phyloP scores from a whole-genome alignment of 2,113 vertebrate species.

The Procavia capensis region DNA sequence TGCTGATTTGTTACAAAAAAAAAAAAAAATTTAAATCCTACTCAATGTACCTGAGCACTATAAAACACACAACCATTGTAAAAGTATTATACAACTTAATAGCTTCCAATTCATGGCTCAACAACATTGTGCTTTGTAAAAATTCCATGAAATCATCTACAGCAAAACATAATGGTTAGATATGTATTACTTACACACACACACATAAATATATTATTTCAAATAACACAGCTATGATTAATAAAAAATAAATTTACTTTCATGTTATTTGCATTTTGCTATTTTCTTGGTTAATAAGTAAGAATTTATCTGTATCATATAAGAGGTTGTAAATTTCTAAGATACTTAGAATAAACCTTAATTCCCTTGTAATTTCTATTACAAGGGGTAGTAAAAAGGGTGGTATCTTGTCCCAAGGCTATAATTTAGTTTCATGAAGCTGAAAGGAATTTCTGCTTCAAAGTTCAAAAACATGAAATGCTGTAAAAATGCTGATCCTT shows the following conservation, averaged over 20 bases:
- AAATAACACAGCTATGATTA: neutral
- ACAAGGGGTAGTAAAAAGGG: constrained; percentile 18
- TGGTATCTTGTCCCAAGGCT: neutral
- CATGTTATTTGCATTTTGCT: constrained; percentile 18
- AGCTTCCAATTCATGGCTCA: neutral
- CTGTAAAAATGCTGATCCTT: neutral
- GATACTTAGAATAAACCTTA: no score
- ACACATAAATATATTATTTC: neutral
- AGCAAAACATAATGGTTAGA: neutral
- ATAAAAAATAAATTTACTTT: constrained; percentile 24
- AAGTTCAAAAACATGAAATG: constrained; percentile 29
- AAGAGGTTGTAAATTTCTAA: constrained; percentile 25
- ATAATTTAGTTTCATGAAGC: constrained; percentile 37
- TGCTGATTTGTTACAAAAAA: constrained; percentile 74
- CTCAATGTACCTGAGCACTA: constrained; percentile 7
- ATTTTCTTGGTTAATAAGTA: constrained; percentile 57
- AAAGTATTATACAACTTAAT: constrained; percentile 17
- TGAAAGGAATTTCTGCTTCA: neutral
- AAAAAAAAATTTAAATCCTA: neutral
- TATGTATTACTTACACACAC: neutral
- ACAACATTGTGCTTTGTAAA: neutral
- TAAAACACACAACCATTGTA: neutral
- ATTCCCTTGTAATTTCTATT: no score
- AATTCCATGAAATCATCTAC: neutral
- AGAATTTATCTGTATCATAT: neutral